phyloP scores from a whole-genome alignment of 1,140 invertebrate species.

The Myzus persicae region DNA sequence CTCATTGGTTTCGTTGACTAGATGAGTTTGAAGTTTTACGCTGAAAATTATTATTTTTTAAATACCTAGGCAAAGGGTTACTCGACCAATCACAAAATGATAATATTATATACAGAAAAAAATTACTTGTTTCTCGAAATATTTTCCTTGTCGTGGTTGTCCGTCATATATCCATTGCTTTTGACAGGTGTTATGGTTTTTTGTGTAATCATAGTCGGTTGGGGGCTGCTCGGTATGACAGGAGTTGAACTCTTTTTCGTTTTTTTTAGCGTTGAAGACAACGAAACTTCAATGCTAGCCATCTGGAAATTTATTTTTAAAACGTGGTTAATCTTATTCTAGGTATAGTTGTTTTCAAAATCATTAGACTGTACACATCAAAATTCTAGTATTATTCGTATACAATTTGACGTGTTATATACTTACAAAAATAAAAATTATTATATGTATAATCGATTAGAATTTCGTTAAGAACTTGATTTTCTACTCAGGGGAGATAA shows the following conservation, averaged over 20 bases:
- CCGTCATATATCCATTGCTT: constrained; percentile 61
- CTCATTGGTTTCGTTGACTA: constrained; percentile 57
- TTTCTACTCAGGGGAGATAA: not conserved
- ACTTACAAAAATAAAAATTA: not conserved
- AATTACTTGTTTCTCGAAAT: constrained; percentile 63
- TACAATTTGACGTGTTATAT: not conserved
- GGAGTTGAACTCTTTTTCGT: constrained; percentile 64
- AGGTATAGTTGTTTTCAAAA: constrained; percentile 20
- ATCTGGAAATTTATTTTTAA: constrained; percentile 69
- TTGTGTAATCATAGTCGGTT: constrained; percentile 5
- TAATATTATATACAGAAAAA: not conserved
- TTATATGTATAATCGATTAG: not conserved
- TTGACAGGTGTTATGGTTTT: constrained; percentile 46
- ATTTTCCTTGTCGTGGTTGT: constrained; percentile 63
- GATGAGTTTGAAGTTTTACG: constrained; percentile 11
- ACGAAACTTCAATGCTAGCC: constrained; percentile 84
- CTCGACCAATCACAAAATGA: not conserved
- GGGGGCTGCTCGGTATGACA: constrained; percentile 49
- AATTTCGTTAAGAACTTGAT: not conserved
- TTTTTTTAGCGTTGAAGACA: constrained; percentile 71
- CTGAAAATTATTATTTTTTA: not conserved
- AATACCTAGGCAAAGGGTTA: not conserved
- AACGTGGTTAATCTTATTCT: not conserved
- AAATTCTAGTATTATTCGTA: not conserved
- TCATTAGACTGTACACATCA: not conserved